phyloP scores from a whole-genome alignment of 2,797 vertebrate genomes.

The Xiphorhynchus erythropygius region DNA sequence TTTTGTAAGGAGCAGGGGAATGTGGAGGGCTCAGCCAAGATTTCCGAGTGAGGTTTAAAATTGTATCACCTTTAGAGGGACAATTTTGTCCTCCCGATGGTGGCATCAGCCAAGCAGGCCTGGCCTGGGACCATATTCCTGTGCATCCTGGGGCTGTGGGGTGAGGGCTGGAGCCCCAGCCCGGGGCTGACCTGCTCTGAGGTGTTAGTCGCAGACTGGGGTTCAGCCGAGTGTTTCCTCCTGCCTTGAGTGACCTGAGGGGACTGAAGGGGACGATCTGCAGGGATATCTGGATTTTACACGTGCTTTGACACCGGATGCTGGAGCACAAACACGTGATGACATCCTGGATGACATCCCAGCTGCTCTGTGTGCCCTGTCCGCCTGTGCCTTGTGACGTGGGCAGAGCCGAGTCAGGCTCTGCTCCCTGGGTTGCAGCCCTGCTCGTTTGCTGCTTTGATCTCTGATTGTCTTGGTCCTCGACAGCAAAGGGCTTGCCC shows the following conservation, averaged over 20 bases:
- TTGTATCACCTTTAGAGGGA: background rate
- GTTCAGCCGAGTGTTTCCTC: background rate
- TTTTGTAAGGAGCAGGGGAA: accelerated
- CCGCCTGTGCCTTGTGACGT: background rate
- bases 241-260: background rate
- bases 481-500: background rate
- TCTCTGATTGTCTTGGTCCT: background rate
- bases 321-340: accelerated
- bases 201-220: background rate
- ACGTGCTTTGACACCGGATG: accelerated
- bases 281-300: accelerated
- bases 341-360: background rate
- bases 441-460: background rate
- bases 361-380: background rate
- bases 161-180: background rate
- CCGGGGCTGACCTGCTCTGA: background rate
- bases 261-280: background rate
- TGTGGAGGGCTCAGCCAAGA: background rate
- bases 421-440: background rate
- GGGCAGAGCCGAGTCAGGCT: background rate
- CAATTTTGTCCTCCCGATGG: background rate
- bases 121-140: background rate
- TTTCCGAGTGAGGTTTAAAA: accelerated
- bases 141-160: background rate
- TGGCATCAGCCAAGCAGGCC: background rate